phyloP scores from a whole-genome alignment of 2,888 invertebrate genomes.

The Cremastinae sp. region DNA sequence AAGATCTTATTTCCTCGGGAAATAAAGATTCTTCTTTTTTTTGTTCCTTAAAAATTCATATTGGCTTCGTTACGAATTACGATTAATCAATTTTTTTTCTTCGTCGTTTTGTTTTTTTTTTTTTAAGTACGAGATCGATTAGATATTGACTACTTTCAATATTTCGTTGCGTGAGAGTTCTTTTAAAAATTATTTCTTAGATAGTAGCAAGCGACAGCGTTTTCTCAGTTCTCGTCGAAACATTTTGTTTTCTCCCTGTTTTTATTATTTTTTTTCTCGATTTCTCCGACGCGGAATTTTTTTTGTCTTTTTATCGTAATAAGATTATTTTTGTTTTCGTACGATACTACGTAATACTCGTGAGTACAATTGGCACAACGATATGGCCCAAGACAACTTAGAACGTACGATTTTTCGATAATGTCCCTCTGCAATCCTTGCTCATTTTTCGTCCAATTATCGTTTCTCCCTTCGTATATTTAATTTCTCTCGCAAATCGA shows the following conservation, averaged over 20 bases:
- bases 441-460: conserved; percentile 6
- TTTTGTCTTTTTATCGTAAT: conserved; percentile 46
- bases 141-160: conserved; percentile 75
- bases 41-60: conserved; percentile 46
- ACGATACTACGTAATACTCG: conserved; percentile 62
- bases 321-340: conserved; percentile 48
- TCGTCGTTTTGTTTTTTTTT: not conserved
- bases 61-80: conserved; percentile 49
- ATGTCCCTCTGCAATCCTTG: conserved; percentile 13
- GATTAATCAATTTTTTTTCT: conserved; percentile 25
- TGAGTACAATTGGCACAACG: conserved; percentile 64
- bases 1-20: conserved; percentile 5
- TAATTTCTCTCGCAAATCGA: not conserved
- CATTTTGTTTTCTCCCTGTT: conserved; percentile 30
- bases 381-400: conserved; percentile 62
- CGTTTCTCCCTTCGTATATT: conserved; percentile 9
- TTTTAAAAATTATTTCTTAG: conserved; percentile 59
- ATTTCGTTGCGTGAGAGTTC: conserved; percentile 73
- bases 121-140: conserved; percentile 61
- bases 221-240: conserved; percentile 40
- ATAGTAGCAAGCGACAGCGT: conserved; percentile 52
- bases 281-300: conserved; percentile 8
- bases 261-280: conserved; percentile 25
- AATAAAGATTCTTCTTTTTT: conserved; percentile 26
- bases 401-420: conserved; percentile 40